Conservation (phyloP, 2,888 invertebrate species). For the Embidobia sp. region DNA sequence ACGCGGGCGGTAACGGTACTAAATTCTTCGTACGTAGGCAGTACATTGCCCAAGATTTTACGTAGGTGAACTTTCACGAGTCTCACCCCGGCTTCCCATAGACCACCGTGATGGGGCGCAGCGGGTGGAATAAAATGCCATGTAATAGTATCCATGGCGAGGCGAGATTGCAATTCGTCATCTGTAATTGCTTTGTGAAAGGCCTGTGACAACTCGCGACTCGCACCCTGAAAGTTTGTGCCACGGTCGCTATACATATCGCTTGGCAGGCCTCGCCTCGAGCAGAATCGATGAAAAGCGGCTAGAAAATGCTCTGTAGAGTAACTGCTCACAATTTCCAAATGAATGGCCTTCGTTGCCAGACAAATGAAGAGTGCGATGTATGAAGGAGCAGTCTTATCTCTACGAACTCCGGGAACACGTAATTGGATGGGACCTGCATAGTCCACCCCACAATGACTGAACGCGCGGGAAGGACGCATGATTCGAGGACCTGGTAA, state of each 20-base stretch:
- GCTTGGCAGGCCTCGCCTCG: background rate
- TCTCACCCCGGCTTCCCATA: conserved; percentile 12
- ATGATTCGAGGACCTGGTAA: background rate
- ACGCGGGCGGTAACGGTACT: background rate
- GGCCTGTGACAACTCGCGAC: background rate
- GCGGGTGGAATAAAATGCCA: conserved; percentile 17
- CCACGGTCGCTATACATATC: conserved; percentile 22
- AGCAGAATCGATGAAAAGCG: conserved; percentile 26
- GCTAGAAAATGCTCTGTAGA: conserved; percentile 31
- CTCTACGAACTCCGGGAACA: conserved; percentile 28
- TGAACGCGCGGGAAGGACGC: conserved; percentile 18
- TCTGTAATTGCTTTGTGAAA: background rate
- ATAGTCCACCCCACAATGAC: conserved; percentile 42
- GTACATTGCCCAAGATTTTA: background rate
- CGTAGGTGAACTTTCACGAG: background rate
- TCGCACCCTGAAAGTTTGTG: conserved; percentile 7
- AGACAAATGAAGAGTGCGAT: conserved; percentile 46
- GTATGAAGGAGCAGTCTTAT: conserved; percentile 24
- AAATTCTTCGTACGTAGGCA: conserved; percentile 8
- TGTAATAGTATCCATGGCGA: background rate
- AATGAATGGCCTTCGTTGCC: background rate
- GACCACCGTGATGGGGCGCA: conserved; percentile 8
- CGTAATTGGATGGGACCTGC: conserved; percentile 45
- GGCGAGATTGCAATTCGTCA: background rate
- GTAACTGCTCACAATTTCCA: conserved; percentile 36